phyloP scores from a whole-genome alignment of 2,888 invertebrate genomes.

The Drosophila kambysellisi region DNA sequence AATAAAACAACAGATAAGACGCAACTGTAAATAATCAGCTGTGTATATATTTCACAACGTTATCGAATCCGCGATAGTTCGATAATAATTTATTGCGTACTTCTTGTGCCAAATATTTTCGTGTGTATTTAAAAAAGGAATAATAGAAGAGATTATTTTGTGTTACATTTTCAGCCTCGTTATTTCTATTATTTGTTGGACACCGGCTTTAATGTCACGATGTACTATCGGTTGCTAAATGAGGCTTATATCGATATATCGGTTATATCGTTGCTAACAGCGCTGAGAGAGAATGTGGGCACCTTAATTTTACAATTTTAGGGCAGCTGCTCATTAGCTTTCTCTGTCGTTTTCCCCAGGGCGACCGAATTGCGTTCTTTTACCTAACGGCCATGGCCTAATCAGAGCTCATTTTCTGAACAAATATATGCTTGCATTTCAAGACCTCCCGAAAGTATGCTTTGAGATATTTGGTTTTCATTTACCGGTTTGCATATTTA shows the following conservation, averaged over 20 bases:
- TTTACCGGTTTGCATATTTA: neutral
- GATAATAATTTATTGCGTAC: neutral
- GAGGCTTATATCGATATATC: neutral
- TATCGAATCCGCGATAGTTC: conserved; percentile 5
- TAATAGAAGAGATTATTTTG: neutral
- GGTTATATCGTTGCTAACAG: neutral
- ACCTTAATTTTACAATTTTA: neutral
- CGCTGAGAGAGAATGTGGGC: neutral
- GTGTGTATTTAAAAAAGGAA: neutral
- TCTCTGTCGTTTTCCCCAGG: neutral
- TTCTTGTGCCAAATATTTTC: neutral
- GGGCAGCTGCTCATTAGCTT: neutral
- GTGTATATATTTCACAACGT: neutral
- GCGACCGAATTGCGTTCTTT: neutral
- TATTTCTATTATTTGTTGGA: neutral
- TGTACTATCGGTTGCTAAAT: neutral
- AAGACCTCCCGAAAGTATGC: neutral
- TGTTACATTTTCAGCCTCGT: neutral
- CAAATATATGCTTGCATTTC: neutral
- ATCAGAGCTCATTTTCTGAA: neutral
- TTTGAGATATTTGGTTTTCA: neutral
- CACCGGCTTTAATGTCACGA: neutral
- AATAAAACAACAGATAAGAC: neutral
- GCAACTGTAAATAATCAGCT: conserved; percentile 6
- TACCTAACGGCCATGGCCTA: neutral